A percentile compares a stretch with the other conserved stretches of the same genome.
Conservation (phyloP, 2,888 invertebrate genomes). For the Chloroclysta siterata region DNA sequence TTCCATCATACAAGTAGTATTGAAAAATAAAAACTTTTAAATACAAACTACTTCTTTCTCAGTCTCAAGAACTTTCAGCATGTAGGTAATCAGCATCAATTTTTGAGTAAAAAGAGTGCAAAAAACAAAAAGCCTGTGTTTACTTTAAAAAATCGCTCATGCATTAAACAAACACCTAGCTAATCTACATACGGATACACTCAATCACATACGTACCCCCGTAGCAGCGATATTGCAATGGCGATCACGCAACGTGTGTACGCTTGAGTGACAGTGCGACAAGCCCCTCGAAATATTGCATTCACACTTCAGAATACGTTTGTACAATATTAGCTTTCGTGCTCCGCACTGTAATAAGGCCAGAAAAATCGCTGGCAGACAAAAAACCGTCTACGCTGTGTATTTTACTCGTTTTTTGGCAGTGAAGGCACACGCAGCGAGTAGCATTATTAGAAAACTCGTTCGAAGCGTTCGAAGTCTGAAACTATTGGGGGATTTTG, state of each 20-base stretch:
- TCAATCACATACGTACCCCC: slow-evolving; percentile 34
- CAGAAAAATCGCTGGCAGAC: slow-evolving; percentile 6
- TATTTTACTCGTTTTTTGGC: slow-evolving; percentile 3
- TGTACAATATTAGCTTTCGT: slow-evolving; percentile 43
- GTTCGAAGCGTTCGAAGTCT: not conserved
- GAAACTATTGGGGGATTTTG: no score
- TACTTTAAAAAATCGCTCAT: not conserved
- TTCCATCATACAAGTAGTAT: no score
- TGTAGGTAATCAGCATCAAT: no score
- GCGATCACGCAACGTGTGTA: slow-evolving; percentile 61
- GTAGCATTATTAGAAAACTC: slow-evolving; percentile 2
- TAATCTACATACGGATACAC: slow-evolving; percentile 26
- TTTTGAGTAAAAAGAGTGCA: no score
- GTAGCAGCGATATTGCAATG: slow-evolving; percentile 57
- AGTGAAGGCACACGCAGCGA: not conserved
- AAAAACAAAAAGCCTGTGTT: no score
- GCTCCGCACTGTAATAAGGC: slow-evolving; percentile 34
- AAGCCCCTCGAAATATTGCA: slow-evolving; percentile 64
- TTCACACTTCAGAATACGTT: slow-evolving; percentile 48
- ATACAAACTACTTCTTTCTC: no score
- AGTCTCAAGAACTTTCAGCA: no score
- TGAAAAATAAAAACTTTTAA: no score
- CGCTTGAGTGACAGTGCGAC: slow-evolving; percentile 66
- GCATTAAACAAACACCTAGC: slow-evolving; percentile 21
- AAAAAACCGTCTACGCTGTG: not conserved